Base-by-base conservation (phyloP, 2,888 invertebrate genomes). In the Pandemis corylana region DNA sequence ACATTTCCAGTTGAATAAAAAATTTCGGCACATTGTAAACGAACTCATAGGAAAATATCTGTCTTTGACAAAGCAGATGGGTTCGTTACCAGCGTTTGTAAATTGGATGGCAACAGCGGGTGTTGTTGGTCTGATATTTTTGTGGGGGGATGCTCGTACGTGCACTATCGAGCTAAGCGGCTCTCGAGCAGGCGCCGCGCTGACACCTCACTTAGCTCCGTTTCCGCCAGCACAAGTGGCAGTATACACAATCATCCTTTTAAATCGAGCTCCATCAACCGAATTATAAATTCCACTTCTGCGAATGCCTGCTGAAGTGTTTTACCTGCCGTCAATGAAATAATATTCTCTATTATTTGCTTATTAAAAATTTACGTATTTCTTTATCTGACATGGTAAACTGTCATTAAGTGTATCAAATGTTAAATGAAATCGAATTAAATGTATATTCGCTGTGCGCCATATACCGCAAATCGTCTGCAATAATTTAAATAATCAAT, bases 141-240 rank as follows among this genome's bases (percentile, higher is more conserved):
- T 46, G 64, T 64, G 63, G 36, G 61, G 73, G 68, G 53, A n/a
- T 56, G 68, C 20, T 68, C 70, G 75, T 76, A 85, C 88, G 88
- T 89, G 89, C 86, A 87, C 85, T 87, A 89, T 89, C 89, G 69
- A 70, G 83, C 77, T 77, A 78, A 82, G 78, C 79, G 79, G 78
- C 78, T 76, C 80, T 84, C 82, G 68, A 80, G 81, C 76, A 76
- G 72, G 76, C 76, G 71, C 78, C 63, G 74, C 81, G 86, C 88
- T 88, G 87, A 87, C 89, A 84, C 81, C 81, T 84, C 90, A 89
- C 90, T 90, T 88, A 86, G 82, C 80, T 83, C 83, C 83, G 83
- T 87, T 88, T 88, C 89, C 88, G 84, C 79, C 81, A 83, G 78
- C 83, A 82, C 83, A 79, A 80, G 81, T 83, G 85, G 79, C 46